phyloP scores from a whole-genome alignment of 2,113 vertebrate species.

The Haemorhous mexicanus region DNA sequence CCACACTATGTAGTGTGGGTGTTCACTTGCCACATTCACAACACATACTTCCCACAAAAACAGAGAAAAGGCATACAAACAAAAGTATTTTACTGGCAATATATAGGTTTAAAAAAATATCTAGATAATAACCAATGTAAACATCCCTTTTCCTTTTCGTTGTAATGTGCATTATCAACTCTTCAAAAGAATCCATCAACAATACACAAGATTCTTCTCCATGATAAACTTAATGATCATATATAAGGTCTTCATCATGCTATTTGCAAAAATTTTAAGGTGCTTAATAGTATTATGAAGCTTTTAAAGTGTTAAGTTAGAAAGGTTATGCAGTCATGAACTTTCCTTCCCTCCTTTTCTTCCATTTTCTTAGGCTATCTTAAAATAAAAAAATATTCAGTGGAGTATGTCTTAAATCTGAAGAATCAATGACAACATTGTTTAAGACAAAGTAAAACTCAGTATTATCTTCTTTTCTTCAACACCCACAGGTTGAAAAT shows the following conservation, averaged over 20 bases:
- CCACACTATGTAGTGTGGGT: background rate
- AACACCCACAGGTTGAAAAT: conserved; percentile 18
- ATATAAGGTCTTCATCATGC: background rate
- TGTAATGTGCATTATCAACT: background rate
- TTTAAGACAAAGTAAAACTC: background rate
- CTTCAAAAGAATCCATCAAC: background rate
- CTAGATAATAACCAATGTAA: background rate
- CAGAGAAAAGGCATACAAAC: background rate
- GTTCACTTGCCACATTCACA: background rate
- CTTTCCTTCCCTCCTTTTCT: background rate
- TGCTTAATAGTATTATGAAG: background rate
- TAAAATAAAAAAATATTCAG: background rate
- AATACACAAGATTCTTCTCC: background rate
- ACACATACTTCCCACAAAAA: background rate
- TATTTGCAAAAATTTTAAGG: background rate
- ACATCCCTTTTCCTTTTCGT: background rate
- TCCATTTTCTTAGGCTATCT: background rate
- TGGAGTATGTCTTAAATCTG: background rate
- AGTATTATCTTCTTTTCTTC: background rate
- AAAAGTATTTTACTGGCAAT: background rate
- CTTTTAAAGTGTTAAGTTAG: background rate
- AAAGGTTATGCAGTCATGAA: background rate
- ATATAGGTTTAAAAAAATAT: background rate
- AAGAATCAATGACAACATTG: background rate
- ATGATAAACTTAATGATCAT: background rate